phyloP scores from a whole-genome alignment of 2,113 vertebrate species.

The Alouatta palliata region DNA sequence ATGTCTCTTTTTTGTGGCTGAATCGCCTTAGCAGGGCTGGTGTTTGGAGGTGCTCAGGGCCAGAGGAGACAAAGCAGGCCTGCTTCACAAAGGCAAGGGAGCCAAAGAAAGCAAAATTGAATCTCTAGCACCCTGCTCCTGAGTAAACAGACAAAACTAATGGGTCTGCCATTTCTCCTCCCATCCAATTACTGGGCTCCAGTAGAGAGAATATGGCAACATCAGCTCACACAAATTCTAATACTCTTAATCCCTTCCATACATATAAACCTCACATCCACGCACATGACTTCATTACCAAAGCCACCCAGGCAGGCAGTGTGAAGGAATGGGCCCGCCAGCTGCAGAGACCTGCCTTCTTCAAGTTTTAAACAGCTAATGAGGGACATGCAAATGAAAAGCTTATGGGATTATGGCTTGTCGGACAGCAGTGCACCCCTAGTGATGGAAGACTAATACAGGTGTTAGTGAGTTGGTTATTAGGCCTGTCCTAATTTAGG shows the following conservation, averaged over 20 bases:
- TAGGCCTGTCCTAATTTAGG: slow-evolving; percentile 89
- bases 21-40: slow-evolving; percentile 90
- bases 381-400: slow-evolving; percentile 93
- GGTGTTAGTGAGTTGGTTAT: slow-evolving; percentile 94
- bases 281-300: slow-evolving; percentile 87
- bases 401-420: slow-evolving; percentile 96
- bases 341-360: slow-evolving; percentile 84
- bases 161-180: slow-evolving; percentile 93
- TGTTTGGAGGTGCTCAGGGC: slow-evolving; percentile 89
- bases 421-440: slow-evolving; percentile 88
- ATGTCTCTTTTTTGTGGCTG: slow-evolving; percentile 87
- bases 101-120: slow-evolving; percentile 91
- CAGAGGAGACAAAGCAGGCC: slow-evolving; percentile 88
- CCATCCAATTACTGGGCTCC: slow-evolving; percentile 94
- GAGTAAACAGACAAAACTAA: slow-evolving; percentile 95
- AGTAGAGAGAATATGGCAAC: slow-evolving; percentile 91
- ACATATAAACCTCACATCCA: slow-evolving; percentile 92
- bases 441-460: slow-evolving; percentile 91
- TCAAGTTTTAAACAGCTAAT: slow-evolving; percentile 90
- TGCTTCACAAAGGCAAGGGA: slow-evolving; percentile 90
- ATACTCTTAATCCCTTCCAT: slow-evolving; percentile 94
- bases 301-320: slow-evolving; percentile 93
- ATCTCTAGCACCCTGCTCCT: slow-evolving; percentile 92
- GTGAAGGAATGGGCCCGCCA: slow-evolving; percentile 84
- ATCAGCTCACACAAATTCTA: slow-evolving; percentile 91